Percentiles rank a stretch among this genome's conserved stretches.
Evolutionary conservation across 30 jellyfish, hydroid and myxozoan genomes (phyloP).

Genomic region (Chrysaora quinquecirrha): DNA sequence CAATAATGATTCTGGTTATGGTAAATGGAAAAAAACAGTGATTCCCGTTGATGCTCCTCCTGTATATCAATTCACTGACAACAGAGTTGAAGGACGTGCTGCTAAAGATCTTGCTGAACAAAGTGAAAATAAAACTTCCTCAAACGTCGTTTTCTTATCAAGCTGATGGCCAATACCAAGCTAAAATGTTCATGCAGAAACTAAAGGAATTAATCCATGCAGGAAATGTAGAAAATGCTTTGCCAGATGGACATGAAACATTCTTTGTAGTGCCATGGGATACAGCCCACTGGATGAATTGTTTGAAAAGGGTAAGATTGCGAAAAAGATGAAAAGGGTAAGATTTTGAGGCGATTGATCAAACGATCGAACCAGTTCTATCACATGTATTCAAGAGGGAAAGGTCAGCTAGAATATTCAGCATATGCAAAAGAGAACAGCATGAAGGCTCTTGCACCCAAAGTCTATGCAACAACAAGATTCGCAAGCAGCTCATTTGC

Average conservation of each 20-base stretch:
- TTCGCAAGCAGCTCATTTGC: slow-evolving; percentile 48
- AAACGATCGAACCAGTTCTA: slow-evolving; percentile 33
- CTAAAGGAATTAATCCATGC: slow-evolving; percentile 4
- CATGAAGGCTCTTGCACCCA: slow-evolving; percentile 30
- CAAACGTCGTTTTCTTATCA: no score
- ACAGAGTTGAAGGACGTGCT: no score
- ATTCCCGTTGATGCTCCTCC: no score
- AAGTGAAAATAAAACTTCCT: no score
- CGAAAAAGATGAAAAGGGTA: slow-evolving; percentile 18
- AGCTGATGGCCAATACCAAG: no score
- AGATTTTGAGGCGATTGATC: slow-evolving; percentile 23
- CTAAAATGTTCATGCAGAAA: slow-evolving; percentile 19
- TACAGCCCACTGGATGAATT: slow-evolving; percentile 61
- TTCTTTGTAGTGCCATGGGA: slow-evolving; percentile 62
- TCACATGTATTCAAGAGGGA: slow-evolving; percentile 38
- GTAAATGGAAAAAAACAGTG: no score
- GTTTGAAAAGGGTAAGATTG: slow-evolving; percentile 24
- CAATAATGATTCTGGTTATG: no score
- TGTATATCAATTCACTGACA: no score
- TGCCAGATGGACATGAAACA: slow-evolving; percentile 34
- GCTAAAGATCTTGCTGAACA: no score
- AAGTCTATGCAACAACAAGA: slow-evolving; percentile 17
- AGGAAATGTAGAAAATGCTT: not conserved
- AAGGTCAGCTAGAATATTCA: slow-evolving; percentile 32
- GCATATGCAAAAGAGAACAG: slow-evolving; percentile 45